Percentiles rank a stretch among this genome's conserved stretches.
These are phyloP conservation scores for Chlamydotis undulata DNA, from an alignment of 2,113 vertebrate genomes.

Conservation along the genomic window DNA sequence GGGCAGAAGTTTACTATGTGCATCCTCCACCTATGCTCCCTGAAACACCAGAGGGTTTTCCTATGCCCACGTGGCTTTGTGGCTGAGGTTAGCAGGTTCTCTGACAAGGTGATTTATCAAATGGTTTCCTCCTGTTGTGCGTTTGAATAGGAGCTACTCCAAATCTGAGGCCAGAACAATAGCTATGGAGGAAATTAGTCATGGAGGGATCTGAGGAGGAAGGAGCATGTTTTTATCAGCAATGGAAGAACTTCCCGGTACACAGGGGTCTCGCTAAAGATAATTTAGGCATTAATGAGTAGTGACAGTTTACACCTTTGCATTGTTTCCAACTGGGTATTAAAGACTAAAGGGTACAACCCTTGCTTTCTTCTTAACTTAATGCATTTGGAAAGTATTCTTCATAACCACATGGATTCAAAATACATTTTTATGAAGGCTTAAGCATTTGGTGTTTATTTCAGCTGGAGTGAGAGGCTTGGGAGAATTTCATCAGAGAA, in stretches of 20 bases:
- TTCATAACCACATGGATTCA: neutral
- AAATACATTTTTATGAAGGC: neutral
- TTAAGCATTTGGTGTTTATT: slow-evolving; percentile 2
- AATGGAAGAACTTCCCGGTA: slow-evolving; percentile 16
- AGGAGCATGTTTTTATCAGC: slow-evolving; percentile 48
- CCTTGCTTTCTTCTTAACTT: neutral
- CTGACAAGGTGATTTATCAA: slow-evolving; percentile 39
- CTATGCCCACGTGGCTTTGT: neutral
- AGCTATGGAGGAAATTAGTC: slow-evolving; percentile 56
- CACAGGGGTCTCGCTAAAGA: neutral
- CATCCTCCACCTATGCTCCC: neutral
- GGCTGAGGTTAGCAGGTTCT: neutral
- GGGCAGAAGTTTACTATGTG: neutral
- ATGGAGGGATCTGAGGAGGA: slow-evolving; percentile 44
- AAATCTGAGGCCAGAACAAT: slow-evolving; percentile 60
- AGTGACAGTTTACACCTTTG: neutral
- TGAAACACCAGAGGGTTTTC: neutral
- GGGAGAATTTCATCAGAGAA: neutral
- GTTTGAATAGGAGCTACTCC: slow-evolving; percentile 38
- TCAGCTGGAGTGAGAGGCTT: neutral
- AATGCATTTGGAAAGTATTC: neutral
- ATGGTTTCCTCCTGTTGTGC: slow-evolving; percentile 45
- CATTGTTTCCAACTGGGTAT: neutral
- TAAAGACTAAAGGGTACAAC: neutral
- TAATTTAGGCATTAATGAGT: neutral